These are phyloP conservation scores for Isaurus tuberculatus DNA, from an alignment of 92 coral and sea anemone species.

Conservation along the genomic window DNA sequence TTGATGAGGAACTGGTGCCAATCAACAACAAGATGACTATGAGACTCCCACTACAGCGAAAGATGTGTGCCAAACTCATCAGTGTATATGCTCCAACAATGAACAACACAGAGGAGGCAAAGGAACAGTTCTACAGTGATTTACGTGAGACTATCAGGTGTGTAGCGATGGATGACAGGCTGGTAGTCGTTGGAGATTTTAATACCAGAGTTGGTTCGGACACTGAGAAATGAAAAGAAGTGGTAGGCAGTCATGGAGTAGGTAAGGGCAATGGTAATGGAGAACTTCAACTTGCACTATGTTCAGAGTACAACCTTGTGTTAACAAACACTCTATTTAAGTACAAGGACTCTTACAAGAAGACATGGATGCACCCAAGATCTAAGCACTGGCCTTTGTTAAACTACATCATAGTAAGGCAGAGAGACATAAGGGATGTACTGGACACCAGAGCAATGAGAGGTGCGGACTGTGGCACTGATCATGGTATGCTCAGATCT, in stretches of 20 bases:
- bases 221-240: conserved; percentile 55
- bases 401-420: conserved; percentile 39
- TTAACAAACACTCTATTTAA: conserved; percentile 47
- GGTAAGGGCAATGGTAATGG: conserved; percentile 59
- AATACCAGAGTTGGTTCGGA: conserved; percentile 60
- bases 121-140: background rate
- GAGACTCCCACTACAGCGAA: too few relatives aligned
- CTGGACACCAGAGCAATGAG: conserved; percentile 40
- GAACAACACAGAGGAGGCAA: too few relatives aligned
- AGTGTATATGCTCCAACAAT: too few relatives aligned
- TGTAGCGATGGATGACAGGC: conserved; percentile 37
- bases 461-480: conserved; percentile 43
- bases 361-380: conserved; percentile 62
- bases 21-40: too few relatives aligned
- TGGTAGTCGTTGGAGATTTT: conserved; percentile 44
- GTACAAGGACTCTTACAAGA: conserved; percentile 31
- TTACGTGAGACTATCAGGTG: background rate
- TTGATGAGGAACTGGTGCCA: too few relatives aligned
- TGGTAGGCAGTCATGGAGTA: conserved; percentile 54
- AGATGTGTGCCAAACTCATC: too few relatives aligned
- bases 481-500: conserved; percentile 26
- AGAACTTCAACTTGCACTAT: conserved; percentile 52
- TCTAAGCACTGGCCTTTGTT: conserved; percentile 60
- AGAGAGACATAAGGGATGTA: too few relatives aligned
- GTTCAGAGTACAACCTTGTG: too few relatives aligned